Evolutionary conservation across 1,140 invertebrate species (phyloP), one percentile per base, ranked within the genome.

Genomic region (Alviniconcha marisindica): DNA sequence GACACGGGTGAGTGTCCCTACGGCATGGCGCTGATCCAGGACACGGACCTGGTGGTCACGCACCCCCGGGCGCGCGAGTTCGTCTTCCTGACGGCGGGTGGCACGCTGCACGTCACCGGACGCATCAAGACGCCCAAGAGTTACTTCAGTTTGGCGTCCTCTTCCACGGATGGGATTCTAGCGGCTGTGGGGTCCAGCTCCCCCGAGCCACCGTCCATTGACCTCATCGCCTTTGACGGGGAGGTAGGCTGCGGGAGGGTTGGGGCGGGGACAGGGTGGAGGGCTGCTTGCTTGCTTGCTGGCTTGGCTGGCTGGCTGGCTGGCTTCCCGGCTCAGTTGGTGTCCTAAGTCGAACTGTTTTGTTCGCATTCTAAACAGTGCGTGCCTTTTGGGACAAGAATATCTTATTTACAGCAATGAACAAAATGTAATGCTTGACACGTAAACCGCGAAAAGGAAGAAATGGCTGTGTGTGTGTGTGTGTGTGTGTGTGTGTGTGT

Each of bases 61-160:
- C 82, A 77, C 36, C 81, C 82, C 24, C 51, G 74, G n/a, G n/a
- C 79, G 21, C 66, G 77, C 14, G 83, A 84, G 56, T 77, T 84
- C 24, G 83, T 76, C 40, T 84, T 84, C 44, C 54, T 84, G 31
- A 56, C 83, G 31, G 71, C 66, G 7, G 78, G 78, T 12, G 83
- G 83, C 38, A 84, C 83, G n/a, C 66, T 84, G 54, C 78, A 81
- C 10, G 71, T 84, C 3, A 76, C 66, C 2, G 83, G 71, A n/a
- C 40, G 56, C 42, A 63, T 84, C 71, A 84, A 81, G 78, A 81
- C 79, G 56, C 66, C n/a, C 78, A 84, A 84, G 56, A 81, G 79
- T 31, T 84, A 84, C 71, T 81, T 60, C 71, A 80, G 77, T 44
- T 48, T 84, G 31, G 69, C 78, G 21, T 81, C 83, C n/a, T 84